Evolutionary conservation across 2,113 vertebrate genomes (phyloP).

Genomic region (Grus americana): DNA sequence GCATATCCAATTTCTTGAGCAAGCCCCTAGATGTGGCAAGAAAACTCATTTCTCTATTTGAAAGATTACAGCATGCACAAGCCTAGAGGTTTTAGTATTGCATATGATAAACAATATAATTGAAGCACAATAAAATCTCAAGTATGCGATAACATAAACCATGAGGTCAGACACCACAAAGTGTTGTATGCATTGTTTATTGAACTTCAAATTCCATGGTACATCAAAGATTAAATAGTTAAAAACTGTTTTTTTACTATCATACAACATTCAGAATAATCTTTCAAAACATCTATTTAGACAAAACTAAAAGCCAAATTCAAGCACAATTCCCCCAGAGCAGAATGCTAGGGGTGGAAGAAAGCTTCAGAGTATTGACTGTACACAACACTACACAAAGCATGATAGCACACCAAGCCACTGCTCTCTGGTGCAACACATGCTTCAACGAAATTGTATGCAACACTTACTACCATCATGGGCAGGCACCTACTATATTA

Average conservation of each 20-base stretch:
- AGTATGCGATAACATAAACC: background rate
- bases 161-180: background rate
- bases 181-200: conserved; percentile 14
- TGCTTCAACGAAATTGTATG: background rate
- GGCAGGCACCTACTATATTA: background rate
- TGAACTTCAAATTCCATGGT: conserved; percentile 48
- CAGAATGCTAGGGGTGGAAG: background rate
- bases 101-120: background rate
- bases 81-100: background rate
- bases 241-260: conserved; percentile 36
- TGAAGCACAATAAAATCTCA: background rate
- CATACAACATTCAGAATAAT: conserved; percentile 20
- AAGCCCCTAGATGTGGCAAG: background rate
- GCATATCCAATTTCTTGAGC: background rate
- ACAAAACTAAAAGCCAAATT: conserved; percentile 45
- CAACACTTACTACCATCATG: background rate
- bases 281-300: conserved; percentile 46
- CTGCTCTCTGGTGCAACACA: background rate
- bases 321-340: background rate
- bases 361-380: background rate
- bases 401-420: background rate
- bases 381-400: conserved; percentile 2
- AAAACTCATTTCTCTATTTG: background rate
- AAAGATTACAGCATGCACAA: background rate
- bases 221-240: conserved; percentile 54